Base-by-base conservation (phyloP, 2,113 vertebrate species). In the Pelvicachromis taeniatus region DNA sequence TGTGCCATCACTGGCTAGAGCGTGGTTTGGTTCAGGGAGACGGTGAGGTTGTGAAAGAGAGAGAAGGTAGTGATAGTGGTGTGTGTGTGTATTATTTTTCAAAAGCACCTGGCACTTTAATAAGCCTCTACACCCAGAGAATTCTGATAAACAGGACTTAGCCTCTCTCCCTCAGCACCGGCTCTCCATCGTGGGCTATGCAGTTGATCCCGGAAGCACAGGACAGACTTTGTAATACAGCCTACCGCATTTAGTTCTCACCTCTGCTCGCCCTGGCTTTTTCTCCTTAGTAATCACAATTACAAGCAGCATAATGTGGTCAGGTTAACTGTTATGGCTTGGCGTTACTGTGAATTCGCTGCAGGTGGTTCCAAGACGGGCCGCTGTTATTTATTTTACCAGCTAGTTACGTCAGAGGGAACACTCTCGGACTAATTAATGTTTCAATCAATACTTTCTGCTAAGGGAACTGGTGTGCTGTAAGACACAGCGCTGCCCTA, bases 91-190 rank as follows among this genome's bases (percentile, higher is more conserved):
- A 89, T 94, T 91, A 87, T 92, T 94, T 95, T 90, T 94, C 87
- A 87, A 90, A 90, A 91, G 82, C 89, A 92, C 80, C 86, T 91
- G 91, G 86, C 92, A 92, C 90, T 92, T 92, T 91, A 94, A 94
- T 95, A 94, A 92, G 92, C 85, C 63, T 81, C 94, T 93, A 83
- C 94, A 93, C 85, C 91, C 82, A 87, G 87, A 93, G 90, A 86
- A 80, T 92, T 93, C 84, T 94, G 92, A 93, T 94, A 94, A 93
- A 95, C 91, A 88, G 78, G 83, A 77, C 87, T 93, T 82, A 89
- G 91, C 88, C 80, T 77, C 80, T 77, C 83, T 90, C 88, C 87
- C 90, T 87, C 77, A 55, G 88, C 86, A 70, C 87, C 52, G 7
- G 86, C 85, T 83, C 80, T 53, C 90, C 88, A 84, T 87, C 81